Evolutionary conservation across 1,140 invertebrate species (phyloP).

Genomic region (Zophobas atratus): DNA sequence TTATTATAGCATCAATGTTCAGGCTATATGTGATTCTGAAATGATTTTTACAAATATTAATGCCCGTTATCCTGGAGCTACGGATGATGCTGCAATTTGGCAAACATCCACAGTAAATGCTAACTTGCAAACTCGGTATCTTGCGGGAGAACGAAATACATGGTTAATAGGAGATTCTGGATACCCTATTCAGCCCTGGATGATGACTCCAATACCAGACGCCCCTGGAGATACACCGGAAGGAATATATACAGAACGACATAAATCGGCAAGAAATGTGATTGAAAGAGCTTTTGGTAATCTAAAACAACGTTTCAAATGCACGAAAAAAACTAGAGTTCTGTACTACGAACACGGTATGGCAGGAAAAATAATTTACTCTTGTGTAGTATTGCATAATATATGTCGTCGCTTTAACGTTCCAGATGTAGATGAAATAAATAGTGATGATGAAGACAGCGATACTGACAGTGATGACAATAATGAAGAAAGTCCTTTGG

Average conservation of each 20-base stretch:
- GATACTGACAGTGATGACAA: background rate
- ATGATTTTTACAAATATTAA: constrained; percentile 50
- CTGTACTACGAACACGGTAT: constrained; percentile 1
- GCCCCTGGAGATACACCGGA: constrained; percentile 29
- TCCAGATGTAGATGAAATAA: background rate
- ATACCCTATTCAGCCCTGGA: constrained; percentile 49
- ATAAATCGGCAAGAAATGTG: constrained; percentile 33
- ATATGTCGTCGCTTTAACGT: background rate
- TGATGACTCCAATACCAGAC: constrained; percentile 49
- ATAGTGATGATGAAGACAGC: background rate
- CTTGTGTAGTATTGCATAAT: constrained; percentile 13
- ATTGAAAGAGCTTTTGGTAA: constrained; percentile 51
- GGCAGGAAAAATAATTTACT: constrained; percentile 2
- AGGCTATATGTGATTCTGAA: constrained; percentile 47
- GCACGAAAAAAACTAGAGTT: constrained; percentile 48
- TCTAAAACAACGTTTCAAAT: constrained; percentile 54
- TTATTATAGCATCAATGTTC: constrained; percentile 59
- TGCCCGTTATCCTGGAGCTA: constrained; percentile 38
- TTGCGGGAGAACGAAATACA: constrained; percentile 19
- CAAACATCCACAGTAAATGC: background rate
- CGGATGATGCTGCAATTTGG: constrained; percentile 48
- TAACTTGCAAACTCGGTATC: background rate
- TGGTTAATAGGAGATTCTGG: constrained; percentile 56
- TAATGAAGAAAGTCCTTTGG: background rate
- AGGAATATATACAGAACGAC: constrained; percentile 28